Base-by-base conservation (phyloP, 2,113 vertebrate species). In the Tauraco erythrolophus region DNA sequence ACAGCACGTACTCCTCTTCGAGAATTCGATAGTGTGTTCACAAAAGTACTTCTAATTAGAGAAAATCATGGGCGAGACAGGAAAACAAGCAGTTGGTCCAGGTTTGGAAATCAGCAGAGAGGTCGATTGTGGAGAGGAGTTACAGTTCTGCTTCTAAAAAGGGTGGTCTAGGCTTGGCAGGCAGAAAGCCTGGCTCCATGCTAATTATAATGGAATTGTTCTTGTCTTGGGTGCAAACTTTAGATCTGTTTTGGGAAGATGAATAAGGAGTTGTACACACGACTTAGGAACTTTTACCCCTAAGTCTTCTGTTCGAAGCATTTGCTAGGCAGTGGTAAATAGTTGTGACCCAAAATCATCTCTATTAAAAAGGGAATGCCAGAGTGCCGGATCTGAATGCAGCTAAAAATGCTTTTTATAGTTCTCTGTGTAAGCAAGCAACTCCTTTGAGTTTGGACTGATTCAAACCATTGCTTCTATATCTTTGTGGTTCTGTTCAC, bases 401-500 rank as follows among this genome's bases (percentile, higher is more conserved):
- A 90, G 56, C 46, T 80, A 46, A 57, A 95, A 94, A 39, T 43
- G 16, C 2, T 69, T 89, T 72, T 84, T 70, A 17, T 69, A 17
- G 11, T 57, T 50, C 56, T 45, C 41, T 58, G 5, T 80, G 7
- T 74, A 85, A 83, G 54, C 6, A 78, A 91, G 18, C 22, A 77
- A 11, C 5, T 85, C 31, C 7, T 85, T 88, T 88, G 48, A 51
- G 21, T 78, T 64, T 71, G 28, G 68, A 41, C 35, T 48, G 15
- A 57, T 94, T 54, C 56, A 53, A 94, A 58, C 86, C 10, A 97
- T 70, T 83, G 37, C 10, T 91, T 28, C 79, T 95, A 0, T 93
- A 11, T 95, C 37, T 85, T 48, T 85, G n/a, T 95, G n/a, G 50
- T 45, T 95, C 65, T 94, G 9, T 97, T 98, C 96, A 58, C 97